Conservation (phyloP, 1,140 invertebrate genomes). For the Cotesia typhae region DNA sequence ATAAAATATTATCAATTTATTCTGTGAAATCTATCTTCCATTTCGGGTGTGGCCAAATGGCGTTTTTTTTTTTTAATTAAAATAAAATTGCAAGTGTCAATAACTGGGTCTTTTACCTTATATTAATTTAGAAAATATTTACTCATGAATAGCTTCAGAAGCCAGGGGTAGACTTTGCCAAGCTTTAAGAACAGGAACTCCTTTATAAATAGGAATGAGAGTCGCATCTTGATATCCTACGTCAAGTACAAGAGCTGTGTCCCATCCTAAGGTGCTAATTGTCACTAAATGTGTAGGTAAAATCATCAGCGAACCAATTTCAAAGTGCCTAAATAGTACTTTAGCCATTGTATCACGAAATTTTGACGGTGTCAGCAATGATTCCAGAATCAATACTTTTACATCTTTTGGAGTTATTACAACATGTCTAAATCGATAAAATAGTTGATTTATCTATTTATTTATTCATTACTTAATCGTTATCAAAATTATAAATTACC, state of each 20-base stretch:
- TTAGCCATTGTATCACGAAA: conserved; percentile 88
- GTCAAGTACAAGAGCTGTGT: conserved; percentile 85
- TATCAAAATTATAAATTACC: conserved; percentile 66
- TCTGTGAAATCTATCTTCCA: no score
- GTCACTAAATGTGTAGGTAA: conserved; percentile 83
- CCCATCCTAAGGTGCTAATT: conserved; percentile 78
- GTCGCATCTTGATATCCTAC: conserved; percentile 85
- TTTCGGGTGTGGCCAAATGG: no score
- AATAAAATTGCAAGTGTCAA: no score
- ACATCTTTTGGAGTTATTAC: conserved; percentile 93
- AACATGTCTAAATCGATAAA: conserved; percentile 73
- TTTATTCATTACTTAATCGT: conserved; percentile 5
- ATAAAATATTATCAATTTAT: no score
- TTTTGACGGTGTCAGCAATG: conserved; percentile 80
- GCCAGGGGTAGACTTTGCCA: conserved; percentile 82
- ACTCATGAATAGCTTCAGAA: conserved; percentile 74
- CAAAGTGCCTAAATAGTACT: conserved; percentile 92
- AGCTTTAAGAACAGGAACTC: conserved; percentile 82
- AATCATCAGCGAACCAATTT: conserved; percentile 77
- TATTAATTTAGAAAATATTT: conserved; percentile 38
- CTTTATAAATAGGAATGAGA: conserved; percentile 84
- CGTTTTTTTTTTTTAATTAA: no score
- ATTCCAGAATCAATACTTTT: conserved; percentile 90
- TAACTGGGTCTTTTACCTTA: background rate
- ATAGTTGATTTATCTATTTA: background rate